Base-by-base conservation (phyloP, 1,140 invertebrate genomes). In the Papilio xuthus region DNA sequence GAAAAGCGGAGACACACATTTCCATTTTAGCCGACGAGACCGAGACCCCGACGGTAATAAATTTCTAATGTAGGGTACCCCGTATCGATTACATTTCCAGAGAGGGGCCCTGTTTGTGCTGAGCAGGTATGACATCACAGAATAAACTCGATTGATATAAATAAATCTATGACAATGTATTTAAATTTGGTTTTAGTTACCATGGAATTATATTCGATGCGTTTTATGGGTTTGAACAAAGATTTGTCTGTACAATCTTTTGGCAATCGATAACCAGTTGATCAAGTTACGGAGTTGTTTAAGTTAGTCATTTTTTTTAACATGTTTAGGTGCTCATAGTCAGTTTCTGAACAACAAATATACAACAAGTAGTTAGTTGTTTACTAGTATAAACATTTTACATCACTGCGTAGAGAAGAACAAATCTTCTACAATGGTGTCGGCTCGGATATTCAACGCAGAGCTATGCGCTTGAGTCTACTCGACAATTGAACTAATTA, bases 21-120 rank as follows among this genome's bases (percentile, higher is more conserved):
- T 86, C 82, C 85, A 90, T 91, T 89, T 89, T 84, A 83, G 56
- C 83, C 78, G 80, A 74, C 76, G 73, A 84, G 84, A 74, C 76
- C 81, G 72, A 86, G 82, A 89, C 85, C 85, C 86, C 83, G 79
- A 77, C 80, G 79, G 82, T 84, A 89, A 91, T 92, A 92, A 93
- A 93, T 91, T 87, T 89, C 87, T 93, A 92, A 92, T 90, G 87
- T 86, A 86, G 80, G 76, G 82, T 79, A 83, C 84, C 84, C 81
- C 70, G 78, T 83, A 90, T 92, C 88, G 91, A 92, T 92, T 89
- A 80, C 85, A 85, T 82, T 82, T 73, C 73, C 76, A 84, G 84
- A 60, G 84, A 86, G 90, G 87, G 86, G 82, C 79, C 85, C 79
- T 86, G 90, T 89, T 90, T 89, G 85, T 88, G 81, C 86, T 79